Base-by-base conservation (phyloP, 2,888 invertebrate species). In the Drymonia ruficornis region DNA sequence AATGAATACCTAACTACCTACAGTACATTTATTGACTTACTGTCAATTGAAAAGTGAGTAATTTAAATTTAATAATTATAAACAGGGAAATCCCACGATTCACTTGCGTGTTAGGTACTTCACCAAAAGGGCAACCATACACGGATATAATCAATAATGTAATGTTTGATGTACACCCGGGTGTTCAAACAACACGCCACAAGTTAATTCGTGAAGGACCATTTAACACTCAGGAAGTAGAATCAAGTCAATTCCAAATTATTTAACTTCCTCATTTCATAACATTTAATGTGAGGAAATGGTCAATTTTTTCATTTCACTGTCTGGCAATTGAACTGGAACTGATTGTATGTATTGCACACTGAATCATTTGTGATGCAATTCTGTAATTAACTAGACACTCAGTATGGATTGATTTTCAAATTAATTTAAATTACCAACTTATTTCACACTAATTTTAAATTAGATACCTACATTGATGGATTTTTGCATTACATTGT, bases 191-290 rank as follows among this genome's bases (percentile, higher is more conserved):
- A 23, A 23, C 7, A 7, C 23, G 7, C 16, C 19, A 18, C 42
- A 18, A 18, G 18, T 42, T 42, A 18, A n/a, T n/a, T 23, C 23
- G 7, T 23, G 23, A 7, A 23, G 23, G 3, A 23, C 1, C 23
- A 6, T 7, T 23, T 23, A 23, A 23, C 3, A 23, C 7, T 23
- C 4, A 43, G 43, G 43, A 43, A 19, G 43, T 13, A 5, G 23
- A 43, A 43, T 43, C 13, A 23, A 43, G 43, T 23, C 0, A 23
- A 36, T 68, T 51, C 64, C 49, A 56, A 69, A 43, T 40, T 16
- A 29, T 34, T 43, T 19, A 23, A 16, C 47, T 18, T 47, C 47
- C 47, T 47, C 34, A 28, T 47, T 31, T 46, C 46, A 29, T 46
- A 29, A 46, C n/a, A 31, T 16, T 29, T 16, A 13, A 31, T 16